These are phyloP conservation scores for Clitarchus hookeri DNA, from an alignment of 2,888 invertebrate genomes.

Conservation along the genomic window DNA sequence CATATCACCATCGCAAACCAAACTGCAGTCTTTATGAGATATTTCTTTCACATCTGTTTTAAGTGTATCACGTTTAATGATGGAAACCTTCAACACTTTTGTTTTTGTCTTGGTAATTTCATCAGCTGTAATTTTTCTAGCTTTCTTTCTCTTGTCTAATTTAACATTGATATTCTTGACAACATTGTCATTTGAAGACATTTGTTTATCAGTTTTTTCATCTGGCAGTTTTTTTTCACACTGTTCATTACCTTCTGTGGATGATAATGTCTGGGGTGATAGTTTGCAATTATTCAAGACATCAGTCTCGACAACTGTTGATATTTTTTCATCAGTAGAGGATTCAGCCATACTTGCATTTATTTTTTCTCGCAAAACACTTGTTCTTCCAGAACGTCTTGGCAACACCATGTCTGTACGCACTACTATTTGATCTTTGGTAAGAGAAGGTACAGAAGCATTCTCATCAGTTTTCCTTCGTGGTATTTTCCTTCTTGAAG, in stretches of 20 bases:
- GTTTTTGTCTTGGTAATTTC: background rate
- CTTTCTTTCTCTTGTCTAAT: background rate
- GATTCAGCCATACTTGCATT: background rate
- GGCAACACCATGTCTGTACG: background rate
- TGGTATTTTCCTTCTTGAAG: background rate
- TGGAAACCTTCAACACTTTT: background rate
- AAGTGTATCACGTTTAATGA: background rate
- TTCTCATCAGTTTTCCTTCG: too few relatives aligned
- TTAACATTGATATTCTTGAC: background rate
- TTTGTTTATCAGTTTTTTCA: background rate
- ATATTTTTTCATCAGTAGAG: background rate
- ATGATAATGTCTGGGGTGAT: background rate
- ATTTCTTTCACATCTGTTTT: background rate
- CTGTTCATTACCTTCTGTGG: background rate
- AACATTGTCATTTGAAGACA: background rate
- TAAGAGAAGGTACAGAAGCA: background rate
- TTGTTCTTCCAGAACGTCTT: constrained; percentile 4
- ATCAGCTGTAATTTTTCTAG: background rate
- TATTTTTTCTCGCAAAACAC: background rate
- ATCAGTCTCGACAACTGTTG: background rate
- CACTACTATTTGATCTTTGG: background rate
- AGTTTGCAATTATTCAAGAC: background rate
- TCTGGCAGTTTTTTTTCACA: background rate
- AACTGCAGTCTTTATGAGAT: background rate
- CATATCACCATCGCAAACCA: background rate